Conservation (phyloP, 2,113 vertebrate genomes). For the Myxocyprinus asiaticus region DNA sequence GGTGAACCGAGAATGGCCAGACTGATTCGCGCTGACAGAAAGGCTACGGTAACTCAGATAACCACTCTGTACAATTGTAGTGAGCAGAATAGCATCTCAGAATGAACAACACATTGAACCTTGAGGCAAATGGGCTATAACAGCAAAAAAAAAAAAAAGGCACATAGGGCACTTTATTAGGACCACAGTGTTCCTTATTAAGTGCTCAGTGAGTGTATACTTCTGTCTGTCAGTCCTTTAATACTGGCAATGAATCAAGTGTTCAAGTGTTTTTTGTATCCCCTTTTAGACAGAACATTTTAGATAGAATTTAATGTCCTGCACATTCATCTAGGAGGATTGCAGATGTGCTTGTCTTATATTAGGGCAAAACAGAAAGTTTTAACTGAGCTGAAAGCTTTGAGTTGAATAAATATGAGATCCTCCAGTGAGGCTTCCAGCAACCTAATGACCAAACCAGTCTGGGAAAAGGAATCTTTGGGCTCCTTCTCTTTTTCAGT, state of each 20-base stretch:
- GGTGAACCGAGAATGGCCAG: no score
- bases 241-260: neutral
- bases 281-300: neutral
- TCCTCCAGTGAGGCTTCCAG: conserved; percentile 16
- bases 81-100: no score
- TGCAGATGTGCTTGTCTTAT: conserved; percentile 12
- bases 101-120: no score
- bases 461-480: neutral
- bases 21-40: no score
- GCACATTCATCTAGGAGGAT: neutral
- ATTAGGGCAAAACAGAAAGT: neutral
- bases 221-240: neutral
- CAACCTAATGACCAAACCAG: conserved; percentile 18
- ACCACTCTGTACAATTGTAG: no score
- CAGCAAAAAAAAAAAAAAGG: no score
- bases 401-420: conserved; percentile 28
- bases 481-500: neutral
- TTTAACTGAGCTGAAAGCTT: conserved; percentile 21
- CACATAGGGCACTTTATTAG: no score
- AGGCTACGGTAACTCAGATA: no score
- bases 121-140: no score
- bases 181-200: no score
- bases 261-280: neutral
- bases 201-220: no score
- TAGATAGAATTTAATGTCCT: neutral